phyloP scores from a whole-genome alignment of 2,888 invertebrate genomes.

The Ichneumoninae sp. region DNA sequence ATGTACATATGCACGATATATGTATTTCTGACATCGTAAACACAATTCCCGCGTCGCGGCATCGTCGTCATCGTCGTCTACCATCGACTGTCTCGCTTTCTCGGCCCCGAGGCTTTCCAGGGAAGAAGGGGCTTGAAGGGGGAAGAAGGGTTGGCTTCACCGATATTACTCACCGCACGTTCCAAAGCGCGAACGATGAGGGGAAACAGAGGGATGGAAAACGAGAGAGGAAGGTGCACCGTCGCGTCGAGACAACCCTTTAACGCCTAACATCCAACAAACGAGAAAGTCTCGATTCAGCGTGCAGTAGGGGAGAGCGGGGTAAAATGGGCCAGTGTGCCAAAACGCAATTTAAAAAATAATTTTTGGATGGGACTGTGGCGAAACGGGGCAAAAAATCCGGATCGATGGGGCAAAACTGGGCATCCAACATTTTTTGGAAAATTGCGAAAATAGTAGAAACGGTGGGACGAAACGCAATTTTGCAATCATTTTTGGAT shows the following conservation, averaged over 20 bases:
- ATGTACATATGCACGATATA: slow-evolving; percentile 8
- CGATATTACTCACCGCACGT: slow-evolving; percentile 62
- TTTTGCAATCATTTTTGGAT: no score
- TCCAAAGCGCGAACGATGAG: slow-evolving; percentile 31
- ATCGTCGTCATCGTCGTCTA: slow-evolving; percentile 23
- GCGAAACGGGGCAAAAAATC: no score
- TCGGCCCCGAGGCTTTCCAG: slow-evolving; percentile 42
- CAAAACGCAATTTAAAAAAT: no score
- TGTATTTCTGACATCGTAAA: slow-evolving; percentile 58
- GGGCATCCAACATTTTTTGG: no score
- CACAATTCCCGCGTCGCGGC: slow-evolving; percentile 60
- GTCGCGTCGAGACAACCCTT: slow-evolving; percentile 52
- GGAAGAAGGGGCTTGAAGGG: slow-evolving; percentile 35
- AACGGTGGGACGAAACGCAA: no score
- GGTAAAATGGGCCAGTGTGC: background rate
- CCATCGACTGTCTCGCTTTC: slow-evolving; percentile 47
- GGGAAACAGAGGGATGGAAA: slow-evolving; percentile 4
- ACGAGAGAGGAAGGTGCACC: slow-evolving; percentile 43
- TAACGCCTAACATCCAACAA: slow-evolving; percentile 52
- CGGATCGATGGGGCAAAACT: no score
- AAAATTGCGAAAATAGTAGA: no score
- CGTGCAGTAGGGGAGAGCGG: slow-evolving; percentile 2
- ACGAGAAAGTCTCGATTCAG: slow-evolving; percentile 30
- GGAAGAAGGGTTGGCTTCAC: slow-evolving; percentile 51
- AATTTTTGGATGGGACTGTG: no score